Evolutionary conservation across 2,888 invertebrate species (phyloP).

Genomic region (Drosophila formosana): DNA sequence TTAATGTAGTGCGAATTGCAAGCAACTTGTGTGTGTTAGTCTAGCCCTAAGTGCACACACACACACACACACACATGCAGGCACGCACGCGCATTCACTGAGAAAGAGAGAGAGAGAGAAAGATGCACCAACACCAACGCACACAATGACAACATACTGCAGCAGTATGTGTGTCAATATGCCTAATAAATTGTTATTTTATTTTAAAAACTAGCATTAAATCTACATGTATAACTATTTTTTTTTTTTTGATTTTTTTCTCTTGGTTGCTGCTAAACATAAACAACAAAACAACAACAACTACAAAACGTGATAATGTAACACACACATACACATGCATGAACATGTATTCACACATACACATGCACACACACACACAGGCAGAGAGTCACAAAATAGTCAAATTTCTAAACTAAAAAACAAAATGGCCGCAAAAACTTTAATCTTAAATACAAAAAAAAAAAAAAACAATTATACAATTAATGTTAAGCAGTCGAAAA

Average conservation of each 20-base stretch:
- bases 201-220: slow-evolving; percentile 71
- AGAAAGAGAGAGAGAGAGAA: slow-evolving; percentile 4
- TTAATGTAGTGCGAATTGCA: slow-evolving; percentile 33
- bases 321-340: slow-evolving; percentile 38
- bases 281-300: slow-evolving; percentile 44
- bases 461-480: slow-evolving; percentile 43
- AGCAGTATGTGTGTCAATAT: slow-evolving; percentile 59
- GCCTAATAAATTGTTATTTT: slow-evolving; percentile 77
- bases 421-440: slow-evolving; percentile 55
- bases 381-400: slow-evolving; percentile 72
- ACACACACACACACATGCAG: slow-evolving; percentile 8
- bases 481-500: slow-evolving; percentile 48
- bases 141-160: slow-evolving; percentile 49
- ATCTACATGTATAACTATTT: slow-evolving; percentile 25
- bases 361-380: slow-evolving; percentile 34
- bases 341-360: slow-evolving; percentile 22
- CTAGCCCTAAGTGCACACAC: slow-evolving; percentile 40
- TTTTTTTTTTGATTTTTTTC: slow-evolving; percentile 40
- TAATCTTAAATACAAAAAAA: slow-evolving; percentile 34
- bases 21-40: slow-evolving; percentile 46
- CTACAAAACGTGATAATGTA: slow-evolving; percentile 67
- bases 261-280: slow-evolving; percentile 46
- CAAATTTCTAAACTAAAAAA: slow-evolving; percentile 60
- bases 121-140: slow-evolving; percentile 17
- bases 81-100: slow-evolving; percentile 21